A percentile compares a stretch with the other conserved stretches of the same genome.
phyloP scores from a whole-genome alignment of 1,140 invertebrate genomes.

The Meloidogyne chitwoodi region DNA sequence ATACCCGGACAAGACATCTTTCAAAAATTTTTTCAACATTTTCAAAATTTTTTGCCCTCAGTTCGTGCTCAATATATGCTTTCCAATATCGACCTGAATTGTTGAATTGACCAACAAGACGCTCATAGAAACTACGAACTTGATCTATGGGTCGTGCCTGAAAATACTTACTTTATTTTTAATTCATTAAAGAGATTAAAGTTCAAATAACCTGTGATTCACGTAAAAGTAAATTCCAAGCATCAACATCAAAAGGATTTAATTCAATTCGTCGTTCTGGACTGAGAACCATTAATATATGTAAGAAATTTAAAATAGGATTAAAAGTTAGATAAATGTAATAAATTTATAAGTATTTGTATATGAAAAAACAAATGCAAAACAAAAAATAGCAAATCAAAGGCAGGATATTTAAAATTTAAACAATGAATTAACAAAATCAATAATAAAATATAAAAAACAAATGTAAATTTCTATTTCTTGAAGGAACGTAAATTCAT shows the following conservation, averaged over 20 bases:
- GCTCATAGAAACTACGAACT: conserved; percentile 85
- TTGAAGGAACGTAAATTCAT: conserved; percentile 3
- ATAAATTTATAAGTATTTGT: not conserved
- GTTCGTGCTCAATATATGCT: conserved; percentile 95
- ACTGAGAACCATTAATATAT: conserved; percentile 14
- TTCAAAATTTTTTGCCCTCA: conserved; percentile 89
- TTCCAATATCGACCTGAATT: conserved; percentile 97
- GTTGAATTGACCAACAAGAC: conserved; percentile 84
- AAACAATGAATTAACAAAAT: conserved; percentile 1
- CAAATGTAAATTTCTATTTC: conserved; percentile 1
- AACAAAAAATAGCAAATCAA: not conserved
- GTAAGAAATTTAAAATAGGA: not conserved
- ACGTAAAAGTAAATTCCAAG: conserved; percentile 45
- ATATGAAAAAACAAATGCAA: not conserved
- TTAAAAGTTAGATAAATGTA: not conserved
- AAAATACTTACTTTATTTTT: not conserved
- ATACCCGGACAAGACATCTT: conserved; percentile 85
- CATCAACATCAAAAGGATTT: conserved; percentile 47
- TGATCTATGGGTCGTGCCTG: conserved; percentile 83
- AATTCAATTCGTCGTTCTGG: conserved; percentile 45
- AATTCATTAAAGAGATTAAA: not conserved
- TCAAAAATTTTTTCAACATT: conserved; percentile 73
- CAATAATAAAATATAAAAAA: not conserved
- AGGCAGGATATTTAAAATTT: no score
- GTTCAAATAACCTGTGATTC: conserved; percentile 36